phyloP scores from a whole-genome alignment of 2,797 vertebrate genomes.

The Neosilurus hyrtlii region DNA sequence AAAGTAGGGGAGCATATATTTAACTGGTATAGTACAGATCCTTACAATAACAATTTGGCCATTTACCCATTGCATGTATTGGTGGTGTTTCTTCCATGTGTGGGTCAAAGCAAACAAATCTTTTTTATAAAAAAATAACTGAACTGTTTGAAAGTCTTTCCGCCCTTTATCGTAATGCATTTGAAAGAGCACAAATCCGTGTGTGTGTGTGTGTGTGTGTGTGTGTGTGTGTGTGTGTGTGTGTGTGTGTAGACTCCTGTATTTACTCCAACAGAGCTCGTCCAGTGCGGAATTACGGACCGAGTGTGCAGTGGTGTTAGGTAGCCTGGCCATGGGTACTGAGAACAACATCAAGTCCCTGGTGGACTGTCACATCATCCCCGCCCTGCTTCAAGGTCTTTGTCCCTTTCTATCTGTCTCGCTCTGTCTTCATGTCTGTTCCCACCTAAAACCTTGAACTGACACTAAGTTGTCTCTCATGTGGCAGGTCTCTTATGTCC shows the following conservation, averaged over 20 bases:
- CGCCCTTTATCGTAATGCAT: no score
- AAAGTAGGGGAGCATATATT: background rate
- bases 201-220: slow-evolving; percentile 49
- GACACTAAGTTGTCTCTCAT: background rate
- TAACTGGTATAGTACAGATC: no score
- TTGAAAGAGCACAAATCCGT: no score
- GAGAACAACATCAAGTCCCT: slow-evolving; percentile 99
- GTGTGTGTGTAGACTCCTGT: slow-evolving; percentile 82
- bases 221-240: slow-evolving; percentile 5
- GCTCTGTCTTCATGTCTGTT: background rate
- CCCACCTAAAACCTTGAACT: background rate
- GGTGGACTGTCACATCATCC: slow-evolving; percentile 98
- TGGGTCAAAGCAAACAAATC: no score
- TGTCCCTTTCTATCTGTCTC: slow-evolving; percentile 2
- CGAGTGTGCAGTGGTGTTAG: slow-evolving; percentile 94
- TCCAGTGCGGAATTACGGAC: slow-evolving; percentile 90
- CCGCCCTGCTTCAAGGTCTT: slow-evolving; percentile 93
- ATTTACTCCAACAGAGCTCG: slow-evolving; percentile 93
- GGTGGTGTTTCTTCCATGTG: no score
- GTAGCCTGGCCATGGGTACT: slow-evolving; percentile 98
- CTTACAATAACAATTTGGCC: no score
- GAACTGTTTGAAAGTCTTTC: no score
- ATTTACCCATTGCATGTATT: no score
- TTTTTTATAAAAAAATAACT: no score
- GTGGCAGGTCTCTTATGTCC: slow-evolving; percentile 85